A percentile compares a stretch with the other conserved stretches of the same genome.
These are phyloP conservation scores for Amphiduros pacificus DNA, from an alignment of 2,888 invertebrate species.

Conservation along the genomic window DNA sequence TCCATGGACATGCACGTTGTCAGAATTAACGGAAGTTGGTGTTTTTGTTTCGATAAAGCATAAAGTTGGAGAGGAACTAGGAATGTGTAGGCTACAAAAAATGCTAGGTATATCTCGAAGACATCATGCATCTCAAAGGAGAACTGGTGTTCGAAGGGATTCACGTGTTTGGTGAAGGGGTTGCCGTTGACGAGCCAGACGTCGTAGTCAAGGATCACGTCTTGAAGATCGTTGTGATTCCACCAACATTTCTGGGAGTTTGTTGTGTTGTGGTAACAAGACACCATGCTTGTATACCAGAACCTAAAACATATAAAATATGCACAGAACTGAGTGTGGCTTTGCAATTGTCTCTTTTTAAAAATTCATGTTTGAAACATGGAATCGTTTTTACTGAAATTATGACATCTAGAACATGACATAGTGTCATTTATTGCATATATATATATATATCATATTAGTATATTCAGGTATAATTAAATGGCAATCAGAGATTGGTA, in stretches of 20 bases:
- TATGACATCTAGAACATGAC: no score
- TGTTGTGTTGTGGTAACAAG: conserved; percentile 75
- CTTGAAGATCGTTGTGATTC: conserved; percentile 31
- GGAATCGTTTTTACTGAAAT: no score
- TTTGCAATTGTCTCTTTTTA: neutral
- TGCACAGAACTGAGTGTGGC: neutral
- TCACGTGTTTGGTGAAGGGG: conserved; percentile 76
- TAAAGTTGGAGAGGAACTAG: conserved; percentile 88
- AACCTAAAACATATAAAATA: conserved; percentile 67
- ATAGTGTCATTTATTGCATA: no score
- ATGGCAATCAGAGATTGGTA: no score
- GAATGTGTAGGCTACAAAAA: conserved; percentile 82
- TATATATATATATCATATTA: no score
- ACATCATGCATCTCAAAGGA: conserved; percentile 89
- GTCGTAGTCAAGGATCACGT: conserved; percentile 73
- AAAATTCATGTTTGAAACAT: no score
- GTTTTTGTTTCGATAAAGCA: conserved; percentile 82
- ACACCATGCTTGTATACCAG: conserved; percentile 93
- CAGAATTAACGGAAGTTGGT: conserved; percentile 87
- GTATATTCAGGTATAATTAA: no score
- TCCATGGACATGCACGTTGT: conserved; percentile 84
- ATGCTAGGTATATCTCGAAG: conserved; percentile 84
- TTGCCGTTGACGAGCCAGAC: conserved; percentile 96
- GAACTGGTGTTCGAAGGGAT: conserved; percentile 90
- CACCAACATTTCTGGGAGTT: conserved; percentile 40